Base-by-base conservation (phyloP, 1,140 invertebrate species). In the Drosophila sp. region DNA sequence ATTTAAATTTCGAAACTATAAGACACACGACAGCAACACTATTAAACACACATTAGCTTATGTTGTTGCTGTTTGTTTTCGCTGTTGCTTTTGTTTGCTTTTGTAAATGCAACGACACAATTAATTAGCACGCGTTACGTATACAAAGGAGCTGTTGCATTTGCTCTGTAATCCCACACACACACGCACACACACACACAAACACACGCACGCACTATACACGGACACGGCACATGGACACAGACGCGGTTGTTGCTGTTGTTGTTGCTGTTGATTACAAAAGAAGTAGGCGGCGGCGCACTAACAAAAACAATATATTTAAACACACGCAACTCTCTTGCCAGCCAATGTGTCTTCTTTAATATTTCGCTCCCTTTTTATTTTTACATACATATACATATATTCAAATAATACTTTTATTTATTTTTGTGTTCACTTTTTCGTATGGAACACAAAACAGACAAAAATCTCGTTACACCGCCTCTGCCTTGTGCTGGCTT, bases 21-120 rank as follows among this genome's bases (percentile, higher is more conserved):
- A 77, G 58, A 64, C 63, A 69, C 76, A 66, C 67, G 46, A 71
- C 57, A 50, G 54, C 38, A 43, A 81, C 78, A 79, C 72, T 66
- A 79, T 89, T 69, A 63, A 87, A 72, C 50, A 67, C 71, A 81
- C 78, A 87, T 82, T 87, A 81, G 71, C 75, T 64, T 14, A 16
- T 54, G 61, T 61, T 45, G 59, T 41, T 58, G 45, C 13, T 65
- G 34, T 67, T 67, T 58, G 53, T 46, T 54, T 36, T 14, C 29
- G 25, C 14, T 59, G 57, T 71, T 71, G 43, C 54, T 59, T 73
- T 73, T 73, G 71, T 73, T 69, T 73, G 71, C 65, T 61, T 70
- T 62, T 69, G 50, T 74, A 58, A 45, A 70, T 70, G 58, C 72
- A 71, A 34, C 43, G 65, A 70, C 58, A 74, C 66, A 71, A 51